These are phyloP conservation scores for Myotis daubentonii DNA, from an alignment of 2,797 vertebrate species.

Conservation along the genomic window DNA sequence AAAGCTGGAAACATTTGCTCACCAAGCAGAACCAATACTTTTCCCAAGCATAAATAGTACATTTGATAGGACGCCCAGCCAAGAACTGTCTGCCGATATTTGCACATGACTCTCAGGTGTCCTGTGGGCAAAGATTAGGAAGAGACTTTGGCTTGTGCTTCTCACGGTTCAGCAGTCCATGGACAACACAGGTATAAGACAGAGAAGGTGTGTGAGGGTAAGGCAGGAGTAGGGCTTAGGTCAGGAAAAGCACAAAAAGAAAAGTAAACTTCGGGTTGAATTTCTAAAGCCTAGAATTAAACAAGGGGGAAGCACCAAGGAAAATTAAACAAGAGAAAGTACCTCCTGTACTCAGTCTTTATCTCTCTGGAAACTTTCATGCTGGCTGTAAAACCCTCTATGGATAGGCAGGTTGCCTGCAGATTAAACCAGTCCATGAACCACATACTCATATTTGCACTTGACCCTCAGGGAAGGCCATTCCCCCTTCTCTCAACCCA, in stretches of 20 bases:
- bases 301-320: neutral
- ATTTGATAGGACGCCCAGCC: constrained; percentile 27
- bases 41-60: constrained; percentile 55
- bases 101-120: constrained; percentile 59
- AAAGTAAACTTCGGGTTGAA: neutral
- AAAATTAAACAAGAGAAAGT: constrained; percentile 23
- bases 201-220: neutral
- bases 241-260: neutral
- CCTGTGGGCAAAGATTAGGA: constrained; percentile 15
- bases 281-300: constrained; percentile 10
- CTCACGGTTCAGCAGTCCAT: neutral
- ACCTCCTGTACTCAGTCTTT: neutral
- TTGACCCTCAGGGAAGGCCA: neutral
- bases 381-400: neutral
- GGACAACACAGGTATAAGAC: neutral
- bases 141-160: neutral
- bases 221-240: neutral
- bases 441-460: neutral
- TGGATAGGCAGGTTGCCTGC: neutral
- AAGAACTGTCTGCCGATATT: neutral
- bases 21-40: neutral
- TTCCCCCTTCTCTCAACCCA: neutral
- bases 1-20: constrained; percentile 3
- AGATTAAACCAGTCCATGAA: constrained; percentile 10
- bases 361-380: constrained; percentile 9